phyloP scores from a whole-genome alignment of 2,888 invertebrate species.

The Archips crataeganus region DNA sequence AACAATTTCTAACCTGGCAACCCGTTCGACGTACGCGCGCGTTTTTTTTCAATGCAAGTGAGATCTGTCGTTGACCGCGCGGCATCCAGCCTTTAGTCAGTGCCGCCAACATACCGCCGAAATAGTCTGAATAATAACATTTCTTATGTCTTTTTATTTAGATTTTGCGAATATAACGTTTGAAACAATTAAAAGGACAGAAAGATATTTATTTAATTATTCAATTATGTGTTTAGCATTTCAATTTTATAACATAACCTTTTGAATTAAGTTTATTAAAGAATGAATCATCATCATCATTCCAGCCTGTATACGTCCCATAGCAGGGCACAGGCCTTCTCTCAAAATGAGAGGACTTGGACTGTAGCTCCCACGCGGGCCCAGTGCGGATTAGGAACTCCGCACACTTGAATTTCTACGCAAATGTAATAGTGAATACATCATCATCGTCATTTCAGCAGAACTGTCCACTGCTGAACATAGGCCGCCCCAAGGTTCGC shows the following conservation, averaged over 20 bases:
- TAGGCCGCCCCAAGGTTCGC: too few relatives aligned
- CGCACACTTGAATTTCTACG: too few relatives aligned
- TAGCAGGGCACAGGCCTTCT: too few relatives aligned
- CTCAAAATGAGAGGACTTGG: too few relatives aligned
- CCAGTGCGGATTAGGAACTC: too few relatives aligned
- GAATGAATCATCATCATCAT: too few relatives aligned
- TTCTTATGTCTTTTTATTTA: constrained; percentile 29
- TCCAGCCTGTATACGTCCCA: too few relatives aligned
- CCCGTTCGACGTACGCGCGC: constrained; percentile 36
- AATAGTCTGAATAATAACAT: constrained; percentile 38
- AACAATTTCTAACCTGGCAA: constrained; percentile 19
- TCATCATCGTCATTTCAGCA: too few relatives aligned
- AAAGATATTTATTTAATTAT: background rate
- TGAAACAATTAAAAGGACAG: constrained; percentile 18
- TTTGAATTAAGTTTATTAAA: background rate
- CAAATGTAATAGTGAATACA: too few relatives aligned
- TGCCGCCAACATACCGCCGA: constrained; percentile 34
- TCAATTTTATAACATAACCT: background rate
- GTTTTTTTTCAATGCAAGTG: constrained; percentile 46
- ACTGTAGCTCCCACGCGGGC: too few relatives aligned
- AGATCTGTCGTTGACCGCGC: constrained; percentile 52
- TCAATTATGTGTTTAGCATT: background rate
- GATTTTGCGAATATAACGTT: constrained; percentile 29
- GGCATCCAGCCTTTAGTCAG: constrained; percentile 37
- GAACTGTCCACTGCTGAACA: too few relatives aligned